A percentile compares a stretch with the other conserved stretches of the same genome.
Conservation (phyloP, 2,888 invertebrate species). For the Eupeodes latifasciatus region DNA sequence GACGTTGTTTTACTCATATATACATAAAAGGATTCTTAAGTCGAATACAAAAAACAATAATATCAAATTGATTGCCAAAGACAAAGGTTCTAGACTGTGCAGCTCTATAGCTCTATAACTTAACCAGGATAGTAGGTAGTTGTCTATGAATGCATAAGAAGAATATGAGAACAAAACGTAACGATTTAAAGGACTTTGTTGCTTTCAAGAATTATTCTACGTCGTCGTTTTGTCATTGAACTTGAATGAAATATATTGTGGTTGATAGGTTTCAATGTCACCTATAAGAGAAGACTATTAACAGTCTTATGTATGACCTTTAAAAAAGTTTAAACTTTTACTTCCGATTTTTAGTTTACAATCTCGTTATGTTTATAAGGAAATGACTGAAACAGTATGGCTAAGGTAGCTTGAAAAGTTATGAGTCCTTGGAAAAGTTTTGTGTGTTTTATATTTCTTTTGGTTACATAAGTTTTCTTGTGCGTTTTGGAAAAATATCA, state of each 20-base stretch:
- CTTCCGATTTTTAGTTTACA: not conserved
- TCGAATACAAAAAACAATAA: not conserved
- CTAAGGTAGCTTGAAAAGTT: not conserved
- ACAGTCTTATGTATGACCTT: not conserved
- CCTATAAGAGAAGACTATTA: not conserved
- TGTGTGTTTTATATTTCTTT: not conserved
- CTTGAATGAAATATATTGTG: not conserved
- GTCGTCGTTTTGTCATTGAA: not conserved
- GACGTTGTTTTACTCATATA: not conserved
- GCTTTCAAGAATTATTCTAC: not conserved
- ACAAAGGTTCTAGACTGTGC: not conserved
- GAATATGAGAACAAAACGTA: no score
- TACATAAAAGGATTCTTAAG: not conserved
- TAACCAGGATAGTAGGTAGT: not conserved
- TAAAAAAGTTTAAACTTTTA: not conserved
- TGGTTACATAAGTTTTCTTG: not conserved
- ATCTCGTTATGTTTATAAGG: not conserved
- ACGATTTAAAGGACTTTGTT: not conserved
- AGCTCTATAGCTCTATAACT: not conserved
- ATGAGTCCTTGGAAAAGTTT: not conserved
- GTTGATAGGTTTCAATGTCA: not conserved
- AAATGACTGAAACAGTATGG: not conserved
- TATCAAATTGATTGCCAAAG: conserved; percentile 1
- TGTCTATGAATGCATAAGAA: not conserved
- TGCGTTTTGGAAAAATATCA: not conserved